Base-by-base conservation (phyloP, 2,797 vertebrate genomes). In the Malurus leucopterus region DNA sequence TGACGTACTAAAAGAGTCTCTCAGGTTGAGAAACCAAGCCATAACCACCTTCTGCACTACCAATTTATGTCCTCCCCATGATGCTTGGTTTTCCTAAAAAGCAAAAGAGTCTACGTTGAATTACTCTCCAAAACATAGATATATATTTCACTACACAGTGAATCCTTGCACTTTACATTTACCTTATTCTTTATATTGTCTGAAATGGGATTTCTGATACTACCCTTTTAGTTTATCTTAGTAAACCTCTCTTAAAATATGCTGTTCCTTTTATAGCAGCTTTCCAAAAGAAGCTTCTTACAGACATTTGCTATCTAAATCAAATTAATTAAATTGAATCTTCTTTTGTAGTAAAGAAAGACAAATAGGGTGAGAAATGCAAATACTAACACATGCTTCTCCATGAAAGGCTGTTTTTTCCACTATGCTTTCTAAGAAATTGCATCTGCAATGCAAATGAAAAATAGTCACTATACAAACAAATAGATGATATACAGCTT, bases 341-440 rank as follows among this genome's bases (percentile, higher is more conserved):
- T 83, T 91, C 67, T 84, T 71, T 84, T 90, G 68, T 89, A 65
- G 40, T 58, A 65, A 59, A 74, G 20, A 68, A 82, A 86, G 84
- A 91, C 59, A 94, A 84, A 91, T 68, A 72, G 71, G 30, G 64
- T 57, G 49, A 86, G 61, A 88, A 96, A 92, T 70, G 80, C 50
- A 87, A 92, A 88, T 88, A 49, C n/a, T 73, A 78, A 77, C 30
- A 62, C 32, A n/a, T 2, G 1, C 17, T 61, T 67, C 87, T 85
- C 70, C 55, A 75, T 78, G 63, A 91, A 94, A 92, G 54, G 63
- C 73, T 65, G 84, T 69, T 80, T 91, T 90, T 71, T 36, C 47
- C 62, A 78, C 34, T 89, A 55, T 91, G 61, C 75, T 81, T 83
- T 92, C 89, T 64, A 88, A 80, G 65, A 83, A 83, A 68, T 51